These are phyloP conservation scores for Bombus impatiens DNA, from an alignment of 1,140 invertebrate genomes.

Conservation along the genomic window DNA sequence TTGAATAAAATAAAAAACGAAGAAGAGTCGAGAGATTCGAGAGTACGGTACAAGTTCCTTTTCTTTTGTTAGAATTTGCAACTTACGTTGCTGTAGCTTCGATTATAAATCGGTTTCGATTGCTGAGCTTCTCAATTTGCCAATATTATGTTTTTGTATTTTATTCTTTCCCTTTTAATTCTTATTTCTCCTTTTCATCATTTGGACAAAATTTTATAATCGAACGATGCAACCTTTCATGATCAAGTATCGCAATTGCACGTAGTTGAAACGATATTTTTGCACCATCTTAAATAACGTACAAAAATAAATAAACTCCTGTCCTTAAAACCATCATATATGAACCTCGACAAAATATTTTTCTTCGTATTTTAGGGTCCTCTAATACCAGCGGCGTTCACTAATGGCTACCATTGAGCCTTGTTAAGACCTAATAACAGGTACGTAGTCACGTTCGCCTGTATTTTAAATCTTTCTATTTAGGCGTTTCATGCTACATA, in stretches of 20 bases:
- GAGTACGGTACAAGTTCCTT: conserved; percentile 23
- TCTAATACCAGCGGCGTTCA: conserved; percentile 95
- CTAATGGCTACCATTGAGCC: conserved; percentile 96
- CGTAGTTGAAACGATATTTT: conserved; percentile 13
- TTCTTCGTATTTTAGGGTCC: conserved; percentile 87
- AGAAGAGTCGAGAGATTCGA: conserved; percentile 2
- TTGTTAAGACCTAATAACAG: conserved; percentile 82
- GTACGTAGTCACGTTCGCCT: conserved; percentile 67
- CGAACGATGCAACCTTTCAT: conserved; percentile 51
- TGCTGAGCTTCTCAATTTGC: conserved; percentile 36
- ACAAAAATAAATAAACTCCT: conserved; percentile 1
- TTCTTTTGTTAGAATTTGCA: conserved; percentile 23
- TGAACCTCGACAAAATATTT: conserved; percentile 62
- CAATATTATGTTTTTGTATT: conserved; percentile 3
- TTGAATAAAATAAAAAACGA: background rate
- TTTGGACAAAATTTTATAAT: conserved; percentile 22
- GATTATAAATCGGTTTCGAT: conserved; percentile 33
- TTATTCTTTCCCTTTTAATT: background rate
- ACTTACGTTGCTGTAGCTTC: conserved; percentile 43
- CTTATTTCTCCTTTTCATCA: conserved; percentile 24
- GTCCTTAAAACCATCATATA: conserved; percentile 16
- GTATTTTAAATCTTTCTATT: conserved; percentile 11
- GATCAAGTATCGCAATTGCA: conserved; percentile 72
- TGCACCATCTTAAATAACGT: background rate
- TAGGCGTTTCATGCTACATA: background rate